Base-by-base conservation (phyloP, 2,888 invertebrate genomes). In the Lumbricus terrestris region DNA sequence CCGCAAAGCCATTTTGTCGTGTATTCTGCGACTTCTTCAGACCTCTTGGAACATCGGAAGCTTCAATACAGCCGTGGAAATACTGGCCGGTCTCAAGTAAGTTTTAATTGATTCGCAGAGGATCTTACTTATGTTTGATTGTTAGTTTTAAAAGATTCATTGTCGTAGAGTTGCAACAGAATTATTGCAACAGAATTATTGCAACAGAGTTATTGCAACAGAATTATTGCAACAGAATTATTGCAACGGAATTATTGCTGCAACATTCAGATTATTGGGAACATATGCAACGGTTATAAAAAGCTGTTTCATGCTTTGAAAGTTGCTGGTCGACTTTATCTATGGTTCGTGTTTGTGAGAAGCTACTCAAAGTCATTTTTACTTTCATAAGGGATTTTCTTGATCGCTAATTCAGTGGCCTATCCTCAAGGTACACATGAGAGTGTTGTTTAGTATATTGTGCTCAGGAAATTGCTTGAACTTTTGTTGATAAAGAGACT, bases 21-120 rank as follows among this genome's bases (percentile, higher is more conserved):
- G 98, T 95, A 96, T 98, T 91, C 96, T 98, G 90, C 96, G 98
- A 90, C 97, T 98, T 42, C 98, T 98, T 1, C 96, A 97, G 91
- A 97, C 97, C 92, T 98, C 98, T 95, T 98, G 98, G 98, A 98
- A 98, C 94, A 97, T 98, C 93, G 98, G 98, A 89, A 98, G 98
- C 96, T 98, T 98, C 96, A 98, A 98, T 96, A 97, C 97, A 88
- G 98, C 98, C 92, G 98, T 98, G 96, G 98, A 98, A 96, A 97
- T 98, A 93, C 97, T 98, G 47, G 98, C 98, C 92, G 98, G 98
- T 90, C 96, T 98, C 94, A 98, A 97, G 98, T 98, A 96, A 97
- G 94, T 92, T 33, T 5, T 29, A 6, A 37, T 35, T 85, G 23
- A n/a, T 69, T 1, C 69, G 11, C 29, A 69, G 13, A 1, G 5